Conservation (phyloP, 2,888 invertebrate species). For the Cantharis rufa region DNA sequence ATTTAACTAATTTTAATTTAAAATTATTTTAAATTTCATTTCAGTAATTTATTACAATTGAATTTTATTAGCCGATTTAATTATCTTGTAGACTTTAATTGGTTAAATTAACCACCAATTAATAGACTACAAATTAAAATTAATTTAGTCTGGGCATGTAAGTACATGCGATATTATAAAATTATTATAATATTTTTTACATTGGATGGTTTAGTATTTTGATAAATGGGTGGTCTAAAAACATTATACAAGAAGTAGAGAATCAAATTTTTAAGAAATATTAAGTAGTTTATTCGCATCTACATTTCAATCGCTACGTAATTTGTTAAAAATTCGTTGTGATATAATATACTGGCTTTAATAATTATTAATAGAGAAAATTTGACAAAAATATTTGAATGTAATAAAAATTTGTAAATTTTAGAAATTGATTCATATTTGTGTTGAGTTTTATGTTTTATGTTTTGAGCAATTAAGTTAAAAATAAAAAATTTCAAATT, state of each 20-base stretch:
- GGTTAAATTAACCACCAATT: slow-evolving; percentile 2
- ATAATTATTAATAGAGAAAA: background rate
- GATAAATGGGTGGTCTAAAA: background rate
- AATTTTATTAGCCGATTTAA: slow-evolving; percentile 3
- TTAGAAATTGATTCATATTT: background rate
- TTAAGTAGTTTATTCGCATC: background rate
- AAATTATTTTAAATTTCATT: slow-evolving; percentile 2
- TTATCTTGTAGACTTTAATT: slow-evolving; percentile 3
- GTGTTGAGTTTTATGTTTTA: background rate
- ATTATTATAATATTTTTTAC: background rate
- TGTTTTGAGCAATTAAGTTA: background rate
- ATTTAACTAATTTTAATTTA: background rate
- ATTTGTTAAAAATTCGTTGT: background rate
- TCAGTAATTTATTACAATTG: slow-evolving; percentile 2
- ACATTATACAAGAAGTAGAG: background rate
- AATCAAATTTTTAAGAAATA: background rate
- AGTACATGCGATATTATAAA: background rate
- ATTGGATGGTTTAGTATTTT: background rate
- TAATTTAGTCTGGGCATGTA: background rate
- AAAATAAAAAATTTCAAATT: slow-evolving; percentile 2
- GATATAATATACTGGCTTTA: background rate
- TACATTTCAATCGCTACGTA: background rate
- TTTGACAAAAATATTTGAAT: background rate
- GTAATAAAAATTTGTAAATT: background rate
- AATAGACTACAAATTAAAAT: slow-evolving; percentile 4